A percentile compares a stretch with the other conserved stretches of the same genome.
Conservation (phyloP, 2,113 vertebrate genomes). For the Arizona elegans region DNA sequence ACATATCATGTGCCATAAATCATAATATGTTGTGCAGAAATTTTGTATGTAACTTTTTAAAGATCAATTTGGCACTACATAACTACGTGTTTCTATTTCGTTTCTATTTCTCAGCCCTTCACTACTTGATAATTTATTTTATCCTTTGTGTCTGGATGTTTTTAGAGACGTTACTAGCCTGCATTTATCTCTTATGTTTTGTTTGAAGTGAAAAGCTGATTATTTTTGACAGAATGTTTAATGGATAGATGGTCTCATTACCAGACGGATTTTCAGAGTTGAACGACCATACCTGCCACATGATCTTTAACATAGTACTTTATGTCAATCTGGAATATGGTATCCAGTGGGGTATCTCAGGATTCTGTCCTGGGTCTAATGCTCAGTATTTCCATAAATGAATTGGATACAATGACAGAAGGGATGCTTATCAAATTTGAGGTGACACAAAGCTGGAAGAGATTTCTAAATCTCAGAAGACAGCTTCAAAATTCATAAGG, state of each 20-base stretch:
- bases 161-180: neutral
- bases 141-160: neutral
- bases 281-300: neutral
- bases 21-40: neutral
- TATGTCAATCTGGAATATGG: neutral
- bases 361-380: neutral
- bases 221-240: neutral
- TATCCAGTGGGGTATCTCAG: neutral
- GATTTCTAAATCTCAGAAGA: neutral
- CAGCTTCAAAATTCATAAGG: neutral
- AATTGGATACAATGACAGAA: neutral
- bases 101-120: neutral
- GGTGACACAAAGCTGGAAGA: neutral
- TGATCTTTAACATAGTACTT: neutral
- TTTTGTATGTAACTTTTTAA: neutral
- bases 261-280: neutral
- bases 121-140: neutral
- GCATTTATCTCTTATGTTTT: neutral
- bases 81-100: neutral
- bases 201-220: neutral
- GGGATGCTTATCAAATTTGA: neutral
- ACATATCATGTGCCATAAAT: neutral
- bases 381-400: neutral
- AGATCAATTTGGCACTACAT: neutral
- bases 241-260: neutral